Evolutionary conservation across 2,113 vertebrate species (phyloP).

Genomic region (Porphyrio hochstetteri): DNA sequence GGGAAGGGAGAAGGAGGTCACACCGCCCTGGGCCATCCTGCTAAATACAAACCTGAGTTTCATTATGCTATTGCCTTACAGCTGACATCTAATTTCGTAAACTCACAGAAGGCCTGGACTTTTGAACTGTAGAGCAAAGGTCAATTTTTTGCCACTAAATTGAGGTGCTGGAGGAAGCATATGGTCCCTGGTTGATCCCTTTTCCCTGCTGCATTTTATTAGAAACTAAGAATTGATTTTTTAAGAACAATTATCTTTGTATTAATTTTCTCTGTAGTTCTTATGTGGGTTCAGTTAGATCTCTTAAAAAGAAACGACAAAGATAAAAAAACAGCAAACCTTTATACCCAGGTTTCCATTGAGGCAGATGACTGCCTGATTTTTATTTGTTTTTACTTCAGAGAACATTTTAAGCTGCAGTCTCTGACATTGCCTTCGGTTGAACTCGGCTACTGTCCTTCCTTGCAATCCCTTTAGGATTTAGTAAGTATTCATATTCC

Average conservation of each 20-base stretch:
- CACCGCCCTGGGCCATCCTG: neutral
- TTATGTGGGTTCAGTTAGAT: neutral
- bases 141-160: conserved; percentile 50
- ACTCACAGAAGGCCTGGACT: conserved; percentile 28
- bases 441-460: neutral
- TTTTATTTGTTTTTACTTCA: neutral
- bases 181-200: neutral
- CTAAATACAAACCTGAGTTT: conserved; percentile 50
- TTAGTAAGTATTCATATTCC: neutral
- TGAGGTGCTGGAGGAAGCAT: conserved; percentile 20
- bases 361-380: neutral
- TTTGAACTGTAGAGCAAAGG: conserved; percentile 45
- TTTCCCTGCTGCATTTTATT: neutral
- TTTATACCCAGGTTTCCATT: neutral
- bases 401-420: neutral
- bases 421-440: neutral
- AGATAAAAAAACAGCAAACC: neutral
- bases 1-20: neutral
- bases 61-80: neutral
- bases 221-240: neutral
- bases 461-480: neutral
- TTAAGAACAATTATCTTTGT: neutral
- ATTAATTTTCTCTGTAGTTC: neutral
- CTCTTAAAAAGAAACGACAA: neutral
- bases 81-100: conserved; percentile 42